Evolutionary conservation across 2,113 vertebrate species (phyloP).

Genomic region (Microcebus murinus): DNA sequence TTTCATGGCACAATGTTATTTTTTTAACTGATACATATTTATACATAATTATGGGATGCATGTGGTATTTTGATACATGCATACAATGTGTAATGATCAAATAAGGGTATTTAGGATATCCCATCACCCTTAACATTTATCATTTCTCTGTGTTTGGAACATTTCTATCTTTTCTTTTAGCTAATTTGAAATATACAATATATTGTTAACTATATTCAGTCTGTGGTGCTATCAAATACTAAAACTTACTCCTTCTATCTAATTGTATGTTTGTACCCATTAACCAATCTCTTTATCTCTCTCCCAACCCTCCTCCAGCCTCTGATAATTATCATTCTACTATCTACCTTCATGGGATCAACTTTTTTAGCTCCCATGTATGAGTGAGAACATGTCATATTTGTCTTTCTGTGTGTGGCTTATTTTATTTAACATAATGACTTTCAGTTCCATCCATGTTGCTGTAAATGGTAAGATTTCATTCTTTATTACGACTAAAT

Average conservation of each 20-base stretch:
- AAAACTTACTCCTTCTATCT: background rate
- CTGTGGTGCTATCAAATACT: background rate
- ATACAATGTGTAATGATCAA: background rate
- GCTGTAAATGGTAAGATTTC: background rate
- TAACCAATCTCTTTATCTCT: background rate
- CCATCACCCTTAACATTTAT: background rate
- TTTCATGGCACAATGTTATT: background rate
- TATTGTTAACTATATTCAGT: background rate
- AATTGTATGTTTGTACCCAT: background rate
- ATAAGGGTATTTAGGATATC: background rate
- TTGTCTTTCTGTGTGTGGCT: background rate
- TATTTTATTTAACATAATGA: background rate
- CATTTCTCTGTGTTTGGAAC: background rate
- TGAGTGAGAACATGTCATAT: background rate
- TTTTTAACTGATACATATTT: background rate
- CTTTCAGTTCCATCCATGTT: background rate
- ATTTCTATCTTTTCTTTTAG: background rate
- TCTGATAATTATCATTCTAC: background rate
- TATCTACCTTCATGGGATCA: background rate
- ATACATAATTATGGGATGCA: background rate
- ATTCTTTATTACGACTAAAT: background rate
- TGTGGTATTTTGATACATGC: background rate
- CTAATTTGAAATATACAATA: background rate
- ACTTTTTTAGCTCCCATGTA: background rate
- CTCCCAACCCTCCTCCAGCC: background rate